phyloP scores from a whole-genome alignment of 1,140 invertebrate species.

The Luehdorfia chinensis region DNA sequence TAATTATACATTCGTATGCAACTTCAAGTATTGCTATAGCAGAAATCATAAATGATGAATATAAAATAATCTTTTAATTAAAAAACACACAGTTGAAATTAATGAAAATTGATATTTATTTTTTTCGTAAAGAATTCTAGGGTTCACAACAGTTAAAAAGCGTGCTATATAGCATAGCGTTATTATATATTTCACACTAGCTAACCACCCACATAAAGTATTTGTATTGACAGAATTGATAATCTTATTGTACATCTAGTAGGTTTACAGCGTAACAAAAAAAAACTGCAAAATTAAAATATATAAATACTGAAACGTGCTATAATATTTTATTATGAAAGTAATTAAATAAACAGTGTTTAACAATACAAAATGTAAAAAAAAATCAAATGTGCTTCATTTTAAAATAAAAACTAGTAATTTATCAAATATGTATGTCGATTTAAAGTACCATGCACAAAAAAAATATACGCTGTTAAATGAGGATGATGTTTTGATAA shows the following conservation, averaged over 20 bases:
- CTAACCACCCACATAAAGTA: constrained; percentile 6
- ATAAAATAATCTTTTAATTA: no score
- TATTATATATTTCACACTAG: neutral
- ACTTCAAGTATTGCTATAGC: no score
- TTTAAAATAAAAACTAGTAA: constrained; percentile 3
- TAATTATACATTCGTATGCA: no score
- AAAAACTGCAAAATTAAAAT: constrained; percentile 12
- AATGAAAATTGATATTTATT: no score
- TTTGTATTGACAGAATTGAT: constrained; percentile 17
- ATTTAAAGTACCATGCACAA: constrained; percentile 15
- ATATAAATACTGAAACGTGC: constrained; percentile 5
- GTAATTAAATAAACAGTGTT: neutral
- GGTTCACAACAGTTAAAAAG: no score
- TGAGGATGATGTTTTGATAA: constrained; percentile 16
- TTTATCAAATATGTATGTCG: constrained; percentile 9
- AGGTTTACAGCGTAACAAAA: constrained; percentile 6
- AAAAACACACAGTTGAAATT: no score
- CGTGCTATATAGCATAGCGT: neutral
- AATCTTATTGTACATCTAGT: no score
- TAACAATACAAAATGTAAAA: constrained; percentile 2
- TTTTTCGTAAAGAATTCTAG: no score
- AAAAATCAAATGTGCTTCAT: neutral
- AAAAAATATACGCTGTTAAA: constrained; percentile 5
- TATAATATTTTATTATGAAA: neutral
- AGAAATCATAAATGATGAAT: no score